phyloP scores from a whole-genome alignment of 2,888 invertebrate genomes.

The Trichogramma evanescens region DNA sequence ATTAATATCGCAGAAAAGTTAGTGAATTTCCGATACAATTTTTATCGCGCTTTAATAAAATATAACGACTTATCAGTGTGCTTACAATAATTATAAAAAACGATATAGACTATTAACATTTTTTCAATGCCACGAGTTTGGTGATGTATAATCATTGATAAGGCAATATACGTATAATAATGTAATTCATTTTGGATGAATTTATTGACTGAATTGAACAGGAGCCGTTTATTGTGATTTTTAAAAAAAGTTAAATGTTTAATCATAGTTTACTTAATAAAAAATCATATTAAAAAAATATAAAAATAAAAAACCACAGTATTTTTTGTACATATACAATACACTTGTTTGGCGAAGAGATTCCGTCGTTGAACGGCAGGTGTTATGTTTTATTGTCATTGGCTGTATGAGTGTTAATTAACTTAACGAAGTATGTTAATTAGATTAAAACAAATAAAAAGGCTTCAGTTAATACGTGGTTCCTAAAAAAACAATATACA shows the following conservation, averaged over 20 bases:
- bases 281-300: slow-evolving; percentile 10
- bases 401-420: too few species aligned
- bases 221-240: slow-evolving; percentile 16
- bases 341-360: slow-evolving; percentile 6
- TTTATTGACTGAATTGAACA: slow-evolving; percentile 10
- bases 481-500: slow-evolving; percentile 16
- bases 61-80: too few species aligned
- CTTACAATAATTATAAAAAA: too few species aligned
- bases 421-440: too few species aligned
- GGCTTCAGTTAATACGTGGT: slow-evolving; percentile 20
- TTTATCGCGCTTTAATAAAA: too few species aligned
- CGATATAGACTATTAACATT: too few species aligned
- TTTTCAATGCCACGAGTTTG: too few species aligned
- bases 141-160: background rate
- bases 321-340: slow-evolving; percentile 23
- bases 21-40: too few species aligned
- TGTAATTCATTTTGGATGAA: slow-evolving; percentile 17
- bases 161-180: background rate
- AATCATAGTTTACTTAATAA: background rate
- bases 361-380: background rate
- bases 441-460: slow-evolving; percentile 4
- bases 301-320: slow-evolving; percentile 21
- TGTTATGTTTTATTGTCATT: too few species aligned
- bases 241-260: background rate
- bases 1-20: too few species aligned